Conservation (phyloP, 2,797 vertebrate genomes). For the Coilia nasus region DNA sequence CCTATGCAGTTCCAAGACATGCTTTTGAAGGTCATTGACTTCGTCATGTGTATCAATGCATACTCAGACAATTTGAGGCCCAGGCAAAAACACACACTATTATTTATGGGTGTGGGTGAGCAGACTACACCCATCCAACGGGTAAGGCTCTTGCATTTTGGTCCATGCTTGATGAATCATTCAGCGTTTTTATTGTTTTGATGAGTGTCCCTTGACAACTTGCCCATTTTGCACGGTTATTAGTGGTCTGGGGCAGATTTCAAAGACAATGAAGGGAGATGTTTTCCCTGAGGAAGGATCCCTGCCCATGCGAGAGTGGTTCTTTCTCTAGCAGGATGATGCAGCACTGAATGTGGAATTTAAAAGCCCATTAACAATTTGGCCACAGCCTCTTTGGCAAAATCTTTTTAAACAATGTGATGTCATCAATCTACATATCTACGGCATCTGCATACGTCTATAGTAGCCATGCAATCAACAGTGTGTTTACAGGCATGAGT, state of each 20-base stretch:
- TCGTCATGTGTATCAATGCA: background rate
- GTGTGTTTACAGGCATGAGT: background rate
- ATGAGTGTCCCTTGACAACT: background rate
- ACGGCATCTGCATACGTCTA: background rate
- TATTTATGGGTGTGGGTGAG: constrained; percentile 17
- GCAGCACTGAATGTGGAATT: background rate
- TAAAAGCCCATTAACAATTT: background rate
- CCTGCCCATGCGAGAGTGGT: background rate
- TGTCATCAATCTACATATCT: too few relatives aligned
- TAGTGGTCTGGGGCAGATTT: background rate
- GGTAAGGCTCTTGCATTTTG: background rate
- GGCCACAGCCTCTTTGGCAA: background rate
- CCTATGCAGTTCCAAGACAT: background rate
- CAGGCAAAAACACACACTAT: background rate
- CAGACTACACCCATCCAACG: background rate
- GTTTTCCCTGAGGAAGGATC: background rate
- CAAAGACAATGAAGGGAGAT: background rate
- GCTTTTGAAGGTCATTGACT: background rate
- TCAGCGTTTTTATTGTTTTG: background rate
- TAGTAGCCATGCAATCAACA: background rate
- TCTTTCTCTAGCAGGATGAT: background rate
- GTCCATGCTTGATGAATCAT: background rate
- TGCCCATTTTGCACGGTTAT: constrained; percentile 14
- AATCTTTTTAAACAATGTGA: background rate
- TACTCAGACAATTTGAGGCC: background rate